Percentiles rank a stretch among this genome's conserved stretches.
Evolutionary conservation across 2,888 invertebrate species (phyloP).

Genomic region (Bellardia bayeri): DNA sequence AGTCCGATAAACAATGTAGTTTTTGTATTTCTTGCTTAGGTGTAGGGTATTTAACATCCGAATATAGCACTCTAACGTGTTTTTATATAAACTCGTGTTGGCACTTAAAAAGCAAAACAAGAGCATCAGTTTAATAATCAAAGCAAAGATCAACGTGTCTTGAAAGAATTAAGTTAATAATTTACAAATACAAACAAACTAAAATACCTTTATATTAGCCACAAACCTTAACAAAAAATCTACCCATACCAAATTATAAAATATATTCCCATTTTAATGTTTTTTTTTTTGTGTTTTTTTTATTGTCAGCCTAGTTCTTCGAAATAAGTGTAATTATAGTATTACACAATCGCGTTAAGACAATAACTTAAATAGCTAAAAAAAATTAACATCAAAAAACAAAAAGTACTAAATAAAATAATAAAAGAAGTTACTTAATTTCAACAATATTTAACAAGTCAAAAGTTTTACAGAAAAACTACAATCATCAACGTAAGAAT

Average conservation of each 20-base stretch:
- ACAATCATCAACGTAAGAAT: neutral
- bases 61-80: neutral
- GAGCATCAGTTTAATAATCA: constrained; percentile 24
- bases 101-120: constrained; percentile 48
- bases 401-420: neutral
- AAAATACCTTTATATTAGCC: neutral
- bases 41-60: no score
- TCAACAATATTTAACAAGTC: constrained; percentile 1
- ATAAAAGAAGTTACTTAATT: constrained; percentile 36
- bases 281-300: neutral
- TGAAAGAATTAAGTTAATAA: constrained; percentile 37
- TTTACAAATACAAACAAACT: neutral
- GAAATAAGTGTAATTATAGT: constrained; percentile 37
- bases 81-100: constrained; percentile 57
- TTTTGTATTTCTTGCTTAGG: no score
- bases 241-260: neutral
- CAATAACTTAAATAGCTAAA: constrained; percentile 21
- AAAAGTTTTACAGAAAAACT: constrained; percentile 30
- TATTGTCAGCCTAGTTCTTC: constrained; percentile 22
- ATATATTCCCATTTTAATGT: constrained; percentile 21
- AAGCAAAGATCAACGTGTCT: constrained; percentile 62
- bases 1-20: no score
- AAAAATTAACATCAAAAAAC: neutral
- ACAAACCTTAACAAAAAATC: neutral
- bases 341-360: constrained; percentile 58